Evolutionary conservation across 2,113 vertebrate genomes (phyloP).

Genomic region (Synodontis membranacea): DNA sequence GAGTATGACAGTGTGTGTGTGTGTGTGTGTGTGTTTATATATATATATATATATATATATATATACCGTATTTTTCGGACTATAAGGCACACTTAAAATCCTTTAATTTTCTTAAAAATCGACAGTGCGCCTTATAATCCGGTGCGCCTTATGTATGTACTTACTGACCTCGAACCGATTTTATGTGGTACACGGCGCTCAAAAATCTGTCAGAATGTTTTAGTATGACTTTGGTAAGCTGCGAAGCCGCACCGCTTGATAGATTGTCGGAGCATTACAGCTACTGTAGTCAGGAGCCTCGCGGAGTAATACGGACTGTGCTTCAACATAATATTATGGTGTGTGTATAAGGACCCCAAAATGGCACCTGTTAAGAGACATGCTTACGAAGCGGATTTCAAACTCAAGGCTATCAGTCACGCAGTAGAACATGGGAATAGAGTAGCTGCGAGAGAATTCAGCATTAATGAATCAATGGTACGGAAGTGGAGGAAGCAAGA

Average conservation of each 20-base stretch:
- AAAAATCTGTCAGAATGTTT: too few relatives aligned
- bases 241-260: too few relatives aligned
- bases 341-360: constrained; percentile 24
- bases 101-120: too few relatives aligned
- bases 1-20: constrained; percentile 48
- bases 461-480: constrained; percentile 49
- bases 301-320: background rate
- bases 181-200: too few relatives aligned
- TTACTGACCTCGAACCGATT: too few relatives aligned
- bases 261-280: too few relatives aligned
- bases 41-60: constrained; percentile 51
- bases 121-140: too few relatives aligned
- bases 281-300: too few relatives aligned
- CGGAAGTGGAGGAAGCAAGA: background rate
- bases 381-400: constrained; percentile 23
- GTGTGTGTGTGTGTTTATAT: constrained; percentile 35
- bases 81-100: too few relatives aligned
- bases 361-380: constrained; percentile 21
- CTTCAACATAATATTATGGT: constrained; percentile 19
- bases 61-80: too few relatives aligned
- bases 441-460: constrained; percentile 54
- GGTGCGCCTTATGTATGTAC: too few relatives aligned
- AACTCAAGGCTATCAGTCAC: constrained; percentile 28
- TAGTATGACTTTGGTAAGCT: too few relatives aligned
- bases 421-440: constrained; percentile 47